phyloP scores from a whole-genome alignment of 2,888 invertebrate species.

The Habroteleia sp. region DNA sequence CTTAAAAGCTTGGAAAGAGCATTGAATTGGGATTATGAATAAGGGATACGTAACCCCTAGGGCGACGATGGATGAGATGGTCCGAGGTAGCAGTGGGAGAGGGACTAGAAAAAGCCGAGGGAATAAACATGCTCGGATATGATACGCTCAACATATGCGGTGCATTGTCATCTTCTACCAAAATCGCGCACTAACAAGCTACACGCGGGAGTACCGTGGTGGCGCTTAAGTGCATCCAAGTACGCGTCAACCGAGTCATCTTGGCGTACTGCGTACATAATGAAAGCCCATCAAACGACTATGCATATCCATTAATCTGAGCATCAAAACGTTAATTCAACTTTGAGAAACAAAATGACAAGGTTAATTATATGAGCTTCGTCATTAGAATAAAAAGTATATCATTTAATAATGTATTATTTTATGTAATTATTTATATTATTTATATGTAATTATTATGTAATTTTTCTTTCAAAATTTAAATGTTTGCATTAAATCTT shows the following conservation, averaged over 20 bases:
- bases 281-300: constrained; percentile 56
- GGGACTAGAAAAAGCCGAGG: constrained; percentile 63
- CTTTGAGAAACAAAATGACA: constrained; percentile 39
- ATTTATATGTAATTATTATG: no score
- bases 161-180: constrained; percentile 71
- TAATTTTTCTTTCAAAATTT: no score
- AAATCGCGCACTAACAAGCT: constrained; percentile 43
- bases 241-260: constrained; percentile 56
- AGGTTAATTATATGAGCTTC: constrained; percentile 24
- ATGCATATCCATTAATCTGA: constrained; percentile 59
- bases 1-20: constrained; percentile 77
- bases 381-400: no score
- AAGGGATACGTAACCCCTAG: constrained; percentile 74
- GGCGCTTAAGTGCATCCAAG: constrained; percentile 62
- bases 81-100: constrained; percentile 40
- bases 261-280: constrained; percentile 47
- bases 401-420: no score
- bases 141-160: constrained; percentile 75
- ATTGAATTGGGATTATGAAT: constrained; percentile 78
- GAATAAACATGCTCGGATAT: constrained; percentile 75
- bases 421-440: no score
- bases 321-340: constrained; percentile 48
- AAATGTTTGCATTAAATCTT: no score
- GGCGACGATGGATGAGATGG: constrained; percentile 72
- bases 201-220: constrained; percentile 31